Conservation (phyloP, 2,888 invertebrate genomes). For the Pyralis farinalis region DNA sequence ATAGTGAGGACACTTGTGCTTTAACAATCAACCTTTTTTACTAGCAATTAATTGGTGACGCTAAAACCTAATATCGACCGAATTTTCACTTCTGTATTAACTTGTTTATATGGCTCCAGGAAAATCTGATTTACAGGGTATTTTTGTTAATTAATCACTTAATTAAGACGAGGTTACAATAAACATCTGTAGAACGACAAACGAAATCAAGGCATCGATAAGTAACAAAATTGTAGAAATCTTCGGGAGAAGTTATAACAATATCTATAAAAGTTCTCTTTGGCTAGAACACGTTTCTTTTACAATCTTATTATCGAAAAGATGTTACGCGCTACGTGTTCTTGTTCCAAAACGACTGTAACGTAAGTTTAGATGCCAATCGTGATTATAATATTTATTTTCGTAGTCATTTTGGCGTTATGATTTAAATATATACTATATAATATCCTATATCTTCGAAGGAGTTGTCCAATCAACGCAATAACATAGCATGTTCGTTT, state of each 20-base stretch:
- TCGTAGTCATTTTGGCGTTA: conserved; percentile 2
- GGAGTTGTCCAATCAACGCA: conserved; percentile 6
- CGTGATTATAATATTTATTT: conserved; percentile 2
- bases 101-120: too few species aligned
- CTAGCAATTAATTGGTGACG: too few species aligned
- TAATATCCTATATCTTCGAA: not conserved
- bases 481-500: conserved; percentile 7
- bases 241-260: conserved; percentile 4
- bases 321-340: conserved; percentile 47
- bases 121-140: too few species aligned
- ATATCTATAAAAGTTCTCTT: conserved; percentile 32
- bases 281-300: conserved; percentile 35
- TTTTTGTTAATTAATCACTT: too few species aligned
- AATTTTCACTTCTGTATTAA: too few species aligned
- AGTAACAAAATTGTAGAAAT: conserved; percentile 13
- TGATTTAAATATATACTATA: not conserved
- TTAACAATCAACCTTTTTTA: too few species aligned
- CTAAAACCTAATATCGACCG: too few species aligned
- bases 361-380: conserved; percentile 20
- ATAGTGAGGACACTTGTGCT: too few species aligned
- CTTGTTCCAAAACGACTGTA: conserved; percentile 37
- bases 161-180: too few species aligned
- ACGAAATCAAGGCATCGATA: too few species aligned
- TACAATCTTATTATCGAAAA: conserved; percentile 54
- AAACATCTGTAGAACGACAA: too few species aligned